Evolutionary conservation across 2,797 vertebrate species (phyloP).

Genomic region (Myotis planiceps): DNA sequence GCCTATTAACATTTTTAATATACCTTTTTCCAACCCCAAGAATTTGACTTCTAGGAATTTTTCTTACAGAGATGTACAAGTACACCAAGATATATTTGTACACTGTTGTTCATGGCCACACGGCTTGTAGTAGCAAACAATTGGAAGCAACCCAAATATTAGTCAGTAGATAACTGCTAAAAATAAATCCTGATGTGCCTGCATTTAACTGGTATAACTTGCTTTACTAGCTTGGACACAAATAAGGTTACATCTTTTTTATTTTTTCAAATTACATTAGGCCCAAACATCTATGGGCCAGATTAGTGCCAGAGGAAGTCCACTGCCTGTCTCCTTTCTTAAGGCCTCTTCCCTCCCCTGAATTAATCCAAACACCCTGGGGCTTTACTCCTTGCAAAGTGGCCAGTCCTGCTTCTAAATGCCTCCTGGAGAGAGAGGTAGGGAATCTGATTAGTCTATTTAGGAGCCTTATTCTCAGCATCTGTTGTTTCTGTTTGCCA

Average conservation of each 20-base stretch:
- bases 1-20: constrained; percentile 3
- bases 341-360: background rate
- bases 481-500: constrained; percentile 70
- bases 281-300: constrained; percentile 34
- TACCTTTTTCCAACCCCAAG: background rate
- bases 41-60: constrained; percentile 34
- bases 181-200: constrained; percentile 64
- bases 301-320: constrained; percentile 68
- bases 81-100: background rate
- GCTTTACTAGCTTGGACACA: constrained; percentile 68
- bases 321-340: constrained; percentile 9
- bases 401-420: constrained; percentile 52
- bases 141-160: constrained; percentile 58
- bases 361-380: constrained; percentile 4
- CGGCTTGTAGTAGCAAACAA: constrained; percentile 29
- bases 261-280: constrained; percentile 69
- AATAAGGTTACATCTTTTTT: constrained; percentile 71
- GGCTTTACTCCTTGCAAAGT: constrained; percentile 38
- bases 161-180: constrained; percentile 67
- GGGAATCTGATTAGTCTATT: constrained; percentile 71
- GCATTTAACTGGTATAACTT: constrained; percentile 64
- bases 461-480: constrained; percentile 52
- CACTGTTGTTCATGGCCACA: background rate
- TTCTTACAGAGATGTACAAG: background rate
- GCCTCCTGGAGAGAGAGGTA: constrained; percentile 60